phyloP scores from a whole-genome alignment of 2,113 vertebrate species.

The Orcinus orca region DNA sequence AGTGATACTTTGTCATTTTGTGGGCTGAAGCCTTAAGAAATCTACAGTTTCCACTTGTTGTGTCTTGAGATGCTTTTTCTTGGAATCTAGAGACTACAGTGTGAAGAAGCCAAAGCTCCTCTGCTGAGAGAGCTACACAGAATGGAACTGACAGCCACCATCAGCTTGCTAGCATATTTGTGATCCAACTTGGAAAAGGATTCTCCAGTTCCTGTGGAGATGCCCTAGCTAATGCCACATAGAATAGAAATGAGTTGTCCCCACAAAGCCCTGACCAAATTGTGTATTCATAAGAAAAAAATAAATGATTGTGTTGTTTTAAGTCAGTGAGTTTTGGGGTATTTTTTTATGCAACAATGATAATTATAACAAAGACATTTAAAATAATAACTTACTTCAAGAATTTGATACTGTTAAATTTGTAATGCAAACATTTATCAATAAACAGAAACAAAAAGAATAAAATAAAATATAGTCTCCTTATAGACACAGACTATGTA shows the following conservation, averaged over 20 bases:
- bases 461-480: neutral
- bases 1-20: neutral
- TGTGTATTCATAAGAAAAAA: neutral
- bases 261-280: neutral
- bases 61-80: neutral
- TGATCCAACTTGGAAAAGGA: neutral
- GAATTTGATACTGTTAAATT: neutral
- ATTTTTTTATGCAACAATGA: neutral
- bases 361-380: neutral
- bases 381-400: neutral
- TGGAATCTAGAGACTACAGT: neutral
- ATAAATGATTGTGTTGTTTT: neutral
- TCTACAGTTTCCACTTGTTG: neutral
- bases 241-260: neutral
- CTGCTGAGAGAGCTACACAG: neutral
- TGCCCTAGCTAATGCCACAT: neutral
- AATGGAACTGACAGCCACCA: neutral
- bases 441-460: neutral
- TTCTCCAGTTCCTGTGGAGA: neutral
- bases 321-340: neutral
- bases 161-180: neutral
- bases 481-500: neutral
- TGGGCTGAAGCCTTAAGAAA: neutral
- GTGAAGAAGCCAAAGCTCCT: neutral
- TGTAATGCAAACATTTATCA: neutral